phyloP scores from a whole-genome alignment of 2,888 invertebrate species.

The Macrophya alboannulata region DNA sequence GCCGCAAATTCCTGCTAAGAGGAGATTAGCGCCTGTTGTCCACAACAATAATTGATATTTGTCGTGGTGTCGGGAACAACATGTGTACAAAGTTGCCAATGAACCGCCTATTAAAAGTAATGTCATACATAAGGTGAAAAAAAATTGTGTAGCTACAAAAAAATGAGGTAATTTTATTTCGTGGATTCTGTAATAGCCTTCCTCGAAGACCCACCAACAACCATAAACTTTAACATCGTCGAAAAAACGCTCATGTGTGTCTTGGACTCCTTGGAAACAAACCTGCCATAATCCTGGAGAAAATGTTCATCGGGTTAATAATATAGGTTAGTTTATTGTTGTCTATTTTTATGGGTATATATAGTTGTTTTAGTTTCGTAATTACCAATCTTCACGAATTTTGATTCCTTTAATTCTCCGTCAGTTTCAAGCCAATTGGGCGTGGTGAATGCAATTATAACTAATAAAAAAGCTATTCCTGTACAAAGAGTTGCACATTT shows the following conservation, averaged over 20 bases:
- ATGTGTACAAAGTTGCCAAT: conserved; percentile 88
- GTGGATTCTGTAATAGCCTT: conserved; percentile 97
- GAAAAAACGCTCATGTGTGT: conserved; percentile 86
- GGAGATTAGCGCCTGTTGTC: conserved; percentile 88
- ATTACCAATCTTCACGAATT: conserved; percentile 91
- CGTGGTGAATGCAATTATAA: conserved; percentile 95
- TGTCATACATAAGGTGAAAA: conserved; percentile 94
- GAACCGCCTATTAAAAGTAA: conserved; percentile 89
- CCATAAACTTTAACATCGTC: conserved; percentile 93
- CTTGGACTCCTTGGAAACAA: conserved; percentile 94
- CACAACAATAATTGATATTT: conserved; percentile 89
- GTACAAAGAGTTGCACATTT: conserved; percentile 92
- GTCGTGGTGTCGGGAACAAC: conserved; percentile 89
- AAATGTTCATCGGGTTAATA: conserved; percentile 55
- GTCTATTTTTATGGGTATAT: background rate
- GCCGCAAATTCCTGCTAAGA: conserved; percentile 89
- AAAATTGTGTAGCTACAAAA: conserved; percentile 96
- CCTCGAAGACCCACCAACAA: conserved; percentile 99
- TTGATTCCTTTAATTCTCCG: conserved; percentile 88
- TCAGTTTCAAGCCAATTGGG: conserved; percentile 98
- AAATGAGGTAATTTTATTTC: conserved; percentile 94
- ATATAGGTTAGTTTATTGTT: background rate
- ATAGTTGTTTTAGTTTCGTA: conserved; percentile 48
- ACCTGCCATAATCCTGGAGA: conserved; percentile 95
- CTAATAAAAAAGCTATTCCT: conserved; percentile 90